These are phyloP conservation scores for Synchiropus splendidus DNA, from an alignment of 2,113 vertebrate genomes.

Conservation along the genomic window DNA sequence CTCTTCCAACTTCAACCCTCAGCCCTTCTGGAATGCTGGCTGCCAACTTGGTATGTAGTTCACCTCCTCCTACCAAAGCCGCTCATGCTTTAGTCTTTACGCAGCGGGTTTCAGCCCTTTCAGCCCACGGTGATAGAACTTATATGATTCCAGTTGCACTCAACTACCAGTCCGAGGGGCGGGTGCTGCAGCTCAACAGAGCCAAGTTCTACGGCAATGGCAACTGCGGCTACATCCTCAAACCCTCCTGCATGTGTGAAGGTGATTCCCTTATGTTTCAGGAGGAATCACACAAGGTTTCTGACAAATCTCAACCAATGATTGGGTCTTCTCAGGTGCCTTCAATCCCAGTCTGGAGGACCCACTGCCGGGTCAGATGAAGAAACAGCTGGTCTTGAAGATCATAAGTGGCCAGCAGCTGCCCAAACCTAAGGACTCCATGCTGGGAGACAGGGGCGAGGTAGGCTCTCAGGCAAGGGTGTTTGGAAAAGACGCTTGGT, in stretches of 20 bases:
- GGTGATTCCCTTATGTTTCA: constrained; percentile 63
- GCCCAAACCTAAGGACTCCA: constrained; percentile 91
- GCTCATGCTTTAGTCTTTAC: background rate
- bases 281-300: too few relatives aligned
- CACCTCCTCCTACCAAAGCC: background rate
- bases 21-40: constrained; percentile 94
- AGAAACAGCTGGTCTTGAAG: constrained; percentile 86
- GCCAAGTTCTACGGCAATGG: constrained; percentile 94
- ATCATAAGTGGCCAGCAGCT: constrained; percentile 97
- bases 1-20: constrained; percentile 97
- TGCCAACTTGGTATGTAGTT: constrained; percentile 81
- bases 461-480: constrained; percentile 49
- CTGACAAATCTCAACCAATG: too few relatives aligned
- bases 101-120: background rate
- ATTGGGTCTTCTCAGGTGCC: constrained; percentile 58
- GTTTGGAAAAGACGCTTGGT: background rate
- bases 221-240: constrained; percentile 91
- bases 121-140: too few relatives aligned
- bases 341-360: constrained; percentile 91
- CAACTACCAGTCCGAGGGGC: constrained; percentile 95
- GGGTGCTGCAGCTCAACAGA: constrained; percentile 90
- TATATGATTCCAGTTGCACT: constrained; percentile 89
- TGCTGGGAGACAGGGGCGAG: constrained; percentile 96
- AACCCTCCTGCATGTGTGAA: constrained; percentile 88
- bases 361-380: constrained; percentile 76